Percentiles rank a stretch among this genome's conserved stretches.
phyloP scores from a whole-genome alignment of 2,888 invertebrate genomes.

The Cordilura impudica region DNA sequence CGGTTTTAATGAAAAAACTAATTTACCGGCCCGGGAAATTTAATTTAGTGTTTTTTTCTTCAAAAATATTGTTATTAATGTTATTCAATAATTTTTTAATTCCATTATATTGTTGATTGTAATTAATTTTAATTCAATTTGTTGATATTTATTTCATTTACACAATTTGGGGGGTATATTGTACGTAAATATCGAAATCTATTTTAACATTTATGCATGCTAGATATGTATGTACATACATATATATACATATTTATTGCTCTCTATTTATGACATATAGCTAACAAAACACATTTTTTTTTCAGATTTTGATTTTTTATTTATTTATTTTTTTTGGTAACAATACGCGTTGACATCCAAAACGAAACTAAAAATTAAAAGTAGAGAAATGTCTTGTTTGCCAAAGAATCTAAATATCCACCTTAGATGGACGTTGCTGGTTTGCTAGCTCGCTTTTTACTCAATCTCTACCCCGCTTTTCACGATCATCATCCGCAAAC shows the following conservation, averaged over 20 bases:
- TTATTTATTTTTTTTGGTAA: constrained; percentile 42
- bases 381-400: constrained; percentile 65
- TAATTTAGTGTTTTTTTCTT: no score
- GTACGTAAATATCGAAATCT: constrained; percentile 4
- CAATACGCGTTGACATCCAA: constrained; percentile 76
- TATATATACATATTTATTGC: constrained; percentile 9
- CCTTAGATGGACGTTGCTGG: constrained; percentile 76
- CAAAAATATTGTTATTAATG: constrained; percentile 14
- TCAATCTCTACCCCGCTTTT: no score
- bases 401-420: constrained; percentile 72
- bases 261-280: constrained; percentile 10
- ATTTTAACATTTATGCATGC: constrained; percentile 12
- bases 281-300: background rate
- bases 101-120: no score
- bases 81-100: no score
- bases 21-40: background rate
- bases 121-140: constrained; percentile 29
- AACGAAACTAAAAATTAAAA: constrained; percentile 77
- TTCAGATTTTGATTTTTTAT: constrained; percentile 18
- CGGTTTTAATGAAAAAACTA: constrained; percentile 66
- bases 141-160: constrained; percentile 19
- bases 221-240: background rate
- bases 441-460: constrained; percentile 28
- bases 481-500: constrained; percentile 18
- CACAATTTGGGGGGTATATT: constrained; percentile 1